These are phyloP conservation scores for Eristalinus aeneus DNA, from an alignment of 2,888 invertebrate species.

Conservation along the genomic window DNA sequence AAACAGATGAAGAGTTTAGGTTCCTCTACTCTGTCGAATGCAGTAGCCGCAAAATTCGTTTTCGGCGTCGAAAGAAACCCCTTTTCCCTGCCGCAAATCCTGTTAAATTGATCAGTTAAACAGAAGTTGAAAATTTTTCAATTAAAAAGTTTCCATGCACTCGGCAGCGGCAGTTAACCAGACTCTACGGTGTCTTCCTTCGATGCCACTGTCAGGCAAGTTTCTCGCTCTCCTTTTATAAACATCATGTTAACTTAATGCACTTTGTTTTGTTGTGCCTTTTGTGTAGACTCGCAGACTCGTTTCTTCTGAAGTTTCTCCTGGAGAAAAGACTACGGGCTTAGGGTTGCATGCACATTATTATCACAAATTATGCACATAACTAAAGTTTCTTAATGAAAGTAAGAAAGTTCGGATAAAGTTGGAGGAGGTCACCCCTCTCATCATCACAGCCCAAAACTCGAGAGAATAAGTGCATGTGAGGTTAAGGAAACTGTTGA, in stretches of 20 bases:
- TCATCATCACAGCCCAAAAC: constrained; percentile 17
- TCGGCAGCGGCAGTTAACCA: constrained; percentile 26
- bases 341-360: constrained; percentile 47
- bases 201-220: constrained; percentile 1
- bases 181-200: constrained; percentile 6
- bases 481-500: constrained; percentile 39
- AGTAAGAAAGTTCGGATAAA: constrained; percentile 56
- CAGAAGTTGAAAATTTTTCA: constrained; percentile 64
- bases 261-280: constrained; percentile 33
- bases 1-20: constrained; percentile 50
- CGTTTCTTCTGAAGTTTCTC: constrained; percentile 50
- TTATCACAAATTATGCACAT: constrained; percentile 68
- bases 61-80: constrained; percentile 56
- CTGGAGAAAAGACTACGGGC: neutral
- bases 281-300: neutral
- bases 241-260: constrained; percentile 46
- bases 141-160: constrained; percentile 59
- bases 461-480: constrained; percentile 24
- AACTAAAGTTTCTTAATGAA: constrained; percentile 71
- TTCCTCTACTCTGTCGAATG: neutral
- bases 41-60: neutral
- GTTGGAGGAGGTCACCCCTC: constrained; percentile 7
- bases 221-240: neutral
- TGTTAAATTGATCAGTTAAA: constrained; percentile 72
- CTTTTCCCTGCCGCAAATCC: constrained; percentile 61